Evolutionary conservation across 2,888 invertebrate genomes (phyloP).

Genomic region (Nipponacmea schrenckii): DNA sequence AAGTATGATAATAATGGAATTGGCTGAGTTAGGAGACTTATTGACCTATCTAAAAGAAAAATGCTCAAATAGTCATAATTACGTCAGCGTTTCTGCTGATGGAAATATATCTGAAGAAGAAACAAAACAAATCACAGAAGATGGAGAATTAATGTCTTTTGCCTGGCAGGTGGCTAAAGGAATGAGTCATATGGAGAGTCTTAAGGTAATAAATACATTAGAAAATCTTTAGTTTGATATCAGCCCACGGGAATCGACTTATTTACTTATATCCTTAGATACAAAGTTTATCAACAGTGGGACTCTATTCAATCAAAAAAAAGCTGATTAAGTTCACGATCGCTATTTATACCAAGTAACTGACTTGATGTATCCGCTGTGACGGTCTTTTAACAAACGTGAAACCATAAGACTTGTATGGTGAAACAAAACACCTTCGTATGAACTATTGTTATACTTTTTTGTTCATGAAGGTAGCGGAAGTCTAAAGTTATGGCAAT

Average conservation of each 20-base stretch:
- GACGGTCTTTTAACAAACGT: no score
- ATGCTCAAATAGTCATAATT: conserved; percentile 27
- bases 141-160: conserved; percentile 36
- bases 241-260: no score
- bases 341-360: no score
- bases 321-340: no score
- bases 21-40: conserved; percentile 40
- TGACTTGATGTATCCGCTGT: no score
- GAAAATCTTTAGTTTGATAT: background rate
- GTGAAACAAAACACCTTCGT: no score
- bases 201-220: conserved; percentile 27
- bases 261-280: no score
- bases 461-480: no score
- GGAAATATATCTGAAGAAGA: conserved; percentile 32
- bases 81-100: conserved; percentile 31
- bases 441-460: no score
- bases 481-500: background rate
- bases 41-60: conserved; percentile 36
- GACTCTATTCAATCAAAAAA: no score
- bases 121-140: conserved; percentile 29
- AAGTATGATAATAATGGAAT: conserved; percentile 43
- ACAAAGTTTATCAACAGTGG: no score
- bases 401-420: no score
- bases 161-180: conserved; percentile 44
- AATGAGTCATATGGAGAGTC: conserved; percentile 37